These are phyloP conservation scores for Cryptophagus acutangulus DNA, from an alignment of 2,888 invertebrate species.

Conservation along the genomic window DNA sequence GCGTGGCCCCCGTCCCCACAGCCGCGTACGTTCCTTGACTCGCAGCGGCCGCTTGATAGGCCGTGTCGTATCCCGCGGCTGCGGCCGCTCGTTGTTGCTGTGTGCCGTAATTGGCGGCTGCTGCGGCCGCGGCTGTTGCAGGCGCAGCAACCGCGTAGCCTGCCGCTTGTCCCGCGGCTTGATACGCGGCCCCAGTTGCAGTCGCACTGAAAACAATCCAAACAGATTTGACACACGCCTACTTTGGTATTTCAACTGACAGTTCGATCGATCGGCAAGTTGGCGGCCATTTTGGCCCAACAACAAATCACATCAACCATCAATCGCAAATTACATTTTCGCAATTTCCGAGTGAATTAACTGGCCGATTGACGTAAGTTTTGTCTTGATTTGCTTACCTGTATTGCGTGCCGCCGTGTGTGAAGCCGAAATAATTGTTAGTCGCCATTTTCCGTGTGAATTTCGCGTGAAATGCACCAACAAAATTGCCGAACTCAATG, in stretches of 20 bases:
- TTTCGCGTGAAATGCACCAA: too few relatives aligned
- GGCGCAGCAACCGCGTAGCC: constrained; percentile 80
- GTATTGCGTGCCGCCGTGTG: constrained; percentile 89
- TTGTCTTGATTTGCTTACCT: constrained; percentile 57
- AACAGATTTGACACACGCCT: too few relatives aligned
- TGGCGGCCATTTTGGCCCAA: constrained; percentile 36
- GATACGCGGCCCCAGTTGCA: constrained; percentile 77
- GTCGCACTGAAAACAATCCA: constrained; percentile 57
- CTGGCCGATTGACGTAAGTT: neutral
- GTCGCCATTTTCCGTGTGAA: constrained; percentile 73
- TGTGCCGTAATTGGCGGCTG: constrained; percentile 78
- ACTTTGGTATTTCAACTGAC: neutral
- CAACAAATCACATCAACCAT: neutral
- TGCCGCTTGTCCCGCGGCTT: constrained; percentile 74
- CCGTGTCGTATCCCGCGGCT: constrained; percentile 76
- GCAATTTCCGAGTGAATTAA: neutral
- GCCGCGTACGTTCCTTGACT: constrained; percentile 65
- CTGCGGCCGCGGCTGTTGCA: constrained; percentile 76
- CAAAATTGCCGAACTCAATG: too few relatives aligned
- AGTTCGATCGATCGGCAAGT: constrained; percentile 46
- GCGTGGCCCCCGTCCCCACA: constrained; percentile 51
- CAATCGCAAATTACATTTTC: neutral
- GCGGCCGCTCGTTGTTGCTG: too few relatives aligned
- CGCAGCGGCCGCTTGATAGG: constrained; percentile 76
- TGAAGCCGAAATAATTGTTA: constrained; percentile 94